Evolutionary conservation across 2,888 invertebrate species (phyloP), one percentile per base, ranked within the genome.

Genomic region (Cerastoderma edule): DNA sequence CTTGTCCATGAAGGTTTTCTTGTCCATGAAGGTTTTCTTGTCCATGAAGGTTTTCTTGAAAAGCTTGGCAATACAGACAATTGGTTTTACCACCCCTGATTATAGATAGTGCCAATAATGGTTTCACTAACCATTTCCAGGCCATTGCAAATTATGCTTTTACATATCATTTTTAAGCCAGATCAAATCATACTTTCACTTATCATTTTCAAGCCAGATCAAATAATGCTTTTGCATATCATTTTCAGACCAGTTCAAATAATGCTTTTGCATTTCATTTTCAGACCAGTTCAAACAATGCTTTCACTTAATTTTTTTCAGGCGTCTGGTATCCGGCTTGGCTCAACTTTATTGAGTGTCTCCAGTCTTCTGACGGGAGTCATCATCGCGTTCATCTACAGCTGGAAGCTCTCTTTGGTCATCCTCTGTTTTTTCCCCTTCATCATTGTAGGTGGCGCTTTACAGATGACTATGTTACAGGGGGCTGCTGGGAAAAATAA

Each of bases 321-420:
- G 93, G 93, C 93, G 13, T 90, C 93, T 33, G 93, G 93, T 56
- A 87, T 88, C 33, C 89, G 93, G 56, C 86, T 94, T 13, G 93
- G 93, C 2, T 87, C 88, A 3, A 86, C 92, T 13, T 85, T 93
- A 57, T 89, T 92, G 76, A 88, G 89, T 5, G 16, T 92, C 27
- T 90, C 93, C 22, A 92, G 92, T 46, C 6, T 68, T 13, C 46
- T 89, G 13, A 89, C 90, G 16, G 93, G 93, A 27, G 78, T 94
- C 16, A 85, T 91, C 32, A 90, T 94, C 56, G 93, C 93, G 0
- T 93, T 94, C 83, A 85, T 92, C 60, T 93, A 91, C 85, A 92
- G 93, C 63, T 94, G 93, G 93, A 90, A 93, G 75, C 89, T 94
- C 81, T 92, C 93, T 1, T 83, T 93, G 22, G 88, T 93, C 39